Evolutionary conservation across 2,888 invertebrate genomes (phyloP), one percentile per base, ranked within the genome.

Genomic region (Mystacides longicornis): DNA sequence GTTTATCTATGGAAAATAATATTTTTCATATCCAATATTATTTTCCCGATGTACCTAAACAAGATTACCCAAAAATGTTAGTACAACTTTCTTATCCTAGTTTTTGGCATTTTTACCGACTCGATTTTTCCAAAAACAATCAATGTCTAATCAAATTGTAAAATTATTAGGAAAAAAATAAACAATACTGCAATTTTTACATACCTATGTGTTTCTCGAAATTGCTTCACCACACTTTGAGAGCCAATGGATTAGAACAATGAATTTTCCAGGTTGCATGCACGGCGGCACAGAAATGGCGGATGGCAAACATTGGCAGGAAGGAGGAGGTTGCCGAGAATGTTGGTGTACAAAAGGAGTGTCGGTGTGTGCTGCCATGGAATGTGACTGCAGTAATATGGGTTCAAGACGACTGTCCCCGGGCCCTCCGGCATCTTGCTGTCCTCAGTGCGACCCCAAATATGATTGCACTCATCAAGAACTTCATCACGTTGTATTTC

Each of bases 401-500:
- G 61, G 73, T 72, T 71, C 61, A 65, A 67, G 50, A 79, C 80
- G 68, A 59, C 70, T 23, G 79, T 79, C 68, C 62, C 63, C 5
- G 70, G 70, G 53, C 85, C 78, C 69, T 4, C 76, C 78, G 54
- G 77, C 81, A 64, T 72, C 80, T 60, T 92, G 91, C 71, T 92
- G 91, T 70, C 89, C 89, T 48, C 87, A 89, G 70, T 92, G 91
- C 73, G 85, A 89, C 70, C 77, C 82, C 51, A 78, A 80, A 62
- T 80, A 82, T 66, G 82, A 83, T 64, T 91, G 91, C 71, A 81
- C 80, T 60, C 91, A 91, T 72, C 89, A 89, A 71, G 88, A 89
- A 70, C 79, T 88, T 66, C 79, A 81, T 64, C 82, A 86, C 69
- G 83, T 88, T 60, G 78, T 82, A 65, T 85, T 88, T 70, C 82